These are phyloP conservation scores for Macrostomum lignano DNA, from an alignment of 1,140 invertebrate species.

Conservation along the genomic window DNA sequence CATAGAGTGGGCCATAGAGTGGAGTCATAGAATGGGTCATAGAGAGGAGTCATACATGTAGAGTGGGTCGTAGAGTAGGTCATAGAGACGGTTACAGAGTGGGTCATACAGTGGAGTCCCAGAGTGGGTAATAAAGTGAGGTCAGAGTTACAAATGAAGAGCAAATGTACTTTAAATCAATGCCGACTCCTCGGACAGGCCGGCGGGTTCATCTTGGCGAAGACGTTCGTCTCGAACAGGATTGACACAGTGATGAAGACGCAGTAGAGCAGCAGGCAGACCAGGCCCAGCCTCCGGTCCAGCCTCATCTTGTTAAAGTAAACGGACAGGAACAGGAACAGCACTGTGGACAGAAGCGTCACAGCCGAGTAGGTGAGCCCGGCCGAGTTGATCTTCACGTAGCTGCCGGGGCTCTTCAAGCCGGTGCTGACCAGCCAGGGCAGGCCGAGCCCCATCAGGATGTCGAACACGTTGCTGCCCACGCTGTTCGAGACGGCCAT, in stretches of 20 bases:
- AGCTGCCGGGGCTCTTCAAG: constrained; percentile 9
- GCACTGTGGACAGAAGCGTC: constrained; percentile 16
- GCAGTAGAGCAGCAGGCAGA: constrained; percentile 14
- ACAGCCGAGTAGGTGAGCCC: constrained; percentile 15
- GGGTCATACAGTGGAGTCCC: too few species aligned
- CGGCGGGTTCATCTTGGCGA: constrained; percentile 16
- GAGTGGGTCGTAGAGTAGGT: too few species aligned
- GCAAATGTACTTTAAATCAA: constrained; percentile 9
- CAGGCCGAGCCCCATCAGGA: constrained; percentile 72
- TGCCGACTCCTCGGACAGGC: constrained; percentile 10
- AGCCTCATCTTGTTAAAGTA: constrained; percentile 15
- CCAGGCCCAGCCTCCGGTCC: constrained; percentile 12
- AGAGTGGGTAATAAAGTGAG: too few species aligned
- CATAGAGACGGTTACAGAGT: too few species aligned
- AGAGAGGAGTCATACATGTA: too few species aligned
- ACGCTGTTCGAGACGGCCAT: constrained; percentile 96
- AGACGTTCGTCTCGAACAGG: constrained; percentile 21
- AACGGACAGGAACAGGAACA: constrained; percentile 14
- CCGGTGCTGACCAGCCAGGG: constrained; percentile 38
- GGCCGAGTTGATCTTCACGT: constrained; percentile 12
- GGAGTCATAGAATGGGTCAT: too few species aligned
- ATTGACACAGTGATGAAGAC: constrained; percentile 15
- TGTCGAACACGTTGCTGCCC: constrained; percentile 94
- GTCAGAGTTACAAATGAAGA: too few species aligned
- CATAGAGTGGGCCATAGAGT: too few species aligned